These are phyloP conservation scores for Anas flavirostris DNA, from an alignment of 2,797 vertebrate genomes.

Conservation along the genomic window DNA sequence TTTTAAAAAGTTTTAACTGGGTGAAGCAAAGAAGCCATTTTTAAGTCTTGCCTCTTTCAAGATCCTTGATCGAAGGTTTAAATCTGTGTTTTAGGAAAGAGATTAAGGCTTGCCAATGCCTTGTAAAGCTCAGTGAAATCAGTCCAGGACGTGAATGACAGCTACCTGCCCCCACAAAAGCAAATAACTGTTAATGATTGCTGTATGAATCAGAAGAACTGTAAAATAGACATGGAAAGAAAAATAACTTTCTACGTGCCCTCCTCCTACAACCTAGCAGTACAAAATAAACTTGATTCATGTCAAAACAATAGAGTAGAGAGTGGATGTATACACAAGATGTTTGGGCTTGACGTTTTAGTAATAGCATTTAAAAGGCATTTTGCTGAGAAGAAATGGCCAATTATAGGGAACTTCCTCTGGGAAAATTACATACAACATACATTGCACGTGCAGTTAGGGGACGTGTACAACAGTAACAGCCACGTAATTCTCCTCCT, in stretches of 20 bases:
- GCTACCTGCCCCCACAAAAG: neutral
- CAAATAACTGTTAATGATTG: neutral
- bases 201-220: neutral
- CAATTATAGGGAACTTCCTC: conserved; percentile 7
- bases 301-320: conserved; percentile 53
- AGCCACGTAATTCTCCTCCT: conserved; percentile 4
- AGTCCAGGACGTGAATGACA: neutral
- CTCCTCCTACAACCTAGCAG: neutral
- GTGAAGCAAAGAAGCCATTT: neutral
- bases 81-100: neutral
- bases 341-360: neutral
- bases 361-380: neutral
- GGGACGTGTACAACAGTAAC: neutral
- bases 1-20: neutral
- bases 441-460: neutral
- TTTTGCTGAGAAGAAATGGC: conserved; percentile 34
- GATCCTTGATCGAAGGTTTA: neutral
- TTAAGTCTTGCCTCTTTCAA: neutral
- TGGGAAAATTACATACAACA: neutral
- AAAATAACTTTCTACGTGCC: neutral
- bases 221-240: neutral
- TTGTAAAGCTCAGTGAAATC: neutral
- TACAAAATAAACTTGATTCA: conserved; percentile 26
- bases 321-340: conserved; percentile 13
- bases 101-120: neutral